Evolutionary conservation across 2,888 invertebrate species (phyloP).

Genomic region (Mesodorylaimus sp.): DNA sequence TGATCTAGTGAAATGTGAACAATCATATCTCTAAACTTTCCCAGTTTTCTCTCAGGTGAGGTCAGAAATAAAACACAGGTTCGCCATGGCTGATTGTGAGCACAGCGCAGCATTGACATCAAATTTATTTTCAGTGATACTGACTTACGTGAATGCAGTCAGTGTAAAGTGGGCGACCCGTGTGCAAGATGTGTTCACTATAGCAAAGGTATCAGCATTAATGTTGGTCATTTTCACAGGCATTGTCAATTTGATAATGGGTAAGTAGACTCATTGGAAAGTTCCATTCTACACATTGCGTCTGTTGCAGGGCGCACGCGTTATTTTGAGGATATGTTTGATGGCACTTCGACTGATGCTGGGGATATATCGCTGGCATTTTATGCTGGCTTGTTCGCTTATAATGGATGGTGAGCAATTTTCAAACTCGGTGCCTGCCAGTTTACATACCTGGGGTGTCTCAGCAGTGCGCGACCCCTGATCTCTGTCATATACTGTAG

Average conservation of each 20-base stretch:
- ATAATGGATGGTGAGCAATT: constrained; percentile 92
- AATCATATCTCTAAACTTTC: too few relatives aligned
- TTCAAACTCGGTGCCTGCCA: too few relatives aligned
- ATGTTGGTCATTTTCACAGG: constrained; percentile 85
- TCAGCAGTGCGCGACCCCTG: too few relatives aligned
- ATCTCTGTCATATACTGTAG: too few relatives aligned
- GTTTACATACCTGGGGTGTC: too few relatives aligned
- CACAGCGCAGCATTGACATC: too few relatives aligned
- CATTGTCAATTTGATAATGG: constrained; percentile 57
- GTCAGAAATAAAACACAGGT: too few relatives aligned
- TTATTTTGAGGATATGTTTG: constrained; percentile 63
- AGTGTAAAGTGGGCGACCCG: constrained; percentile 81
- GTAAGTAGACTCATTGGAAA: constrained; percentile 46
- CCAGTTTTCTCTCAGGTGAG: too few relatives aligned
- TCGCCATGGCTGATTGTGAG: too few relatives aligned
- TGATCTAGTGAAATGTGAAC: too few relatives aligned
- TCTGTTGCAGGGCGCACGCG: constrained; percentile 65
- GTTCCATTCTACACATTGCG: too few relatives aligned
- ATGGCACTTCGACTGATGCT: constrained; percentile 63
- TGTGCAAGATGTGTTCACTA: constrained; percentile 92
- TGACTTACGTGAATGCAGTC: constrained; percentile 93
- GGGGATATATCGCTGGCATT: constrained; percentile 88
- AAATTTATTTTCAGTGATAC: constrained; percentile 48
- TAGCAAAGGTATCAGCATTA: constrained; percentile 67
- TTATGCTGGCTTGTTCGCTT: constrained; percentile 93